phyloP scores from a whole-genome alignment of 2,113 vertebrate species.

The Odontophorus gujanensis region DNA sequence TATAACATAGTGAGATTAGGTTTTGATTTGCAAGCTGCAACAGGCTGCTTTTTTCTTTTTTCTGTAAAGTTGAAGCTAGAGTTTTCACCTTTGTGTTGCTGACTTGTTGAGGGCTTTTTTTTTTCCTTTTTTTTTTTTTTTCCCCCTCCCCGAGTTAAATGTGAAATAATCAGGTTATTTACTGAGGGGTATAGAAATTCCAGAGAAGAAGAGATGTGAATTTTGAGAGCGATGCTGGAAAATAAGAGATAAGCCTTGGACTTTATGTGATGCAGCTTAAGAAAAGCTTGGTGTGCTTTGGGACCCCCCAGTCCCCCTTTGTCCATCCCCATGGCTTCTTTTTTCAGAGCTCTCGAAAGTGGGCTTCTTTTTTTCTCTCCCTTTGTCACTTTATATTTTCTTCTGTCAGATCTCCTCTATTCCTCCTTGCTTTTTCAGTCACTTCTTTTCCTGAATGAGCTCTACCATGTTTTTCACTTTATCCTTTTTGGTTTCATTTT shows the following conservation, averaged over 20 bases:
- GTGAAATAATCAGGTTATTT: not conserved
- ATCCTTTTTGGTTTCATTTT: slow-evolving; percentile 18
- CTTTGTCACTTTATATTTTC: not conserved
- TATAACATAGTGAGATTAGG: not conserved
- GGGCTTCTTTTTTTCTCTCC: not conserved
- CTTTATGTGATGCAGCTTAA: not conserved
- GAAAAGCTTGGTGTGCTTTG: not conserved
- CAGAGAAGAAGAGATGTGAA: not conserved
- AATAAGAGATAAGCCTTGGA: not conserved
- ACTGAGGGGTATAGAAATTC: not conserved
- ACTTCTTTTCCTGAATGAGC: not conserved
- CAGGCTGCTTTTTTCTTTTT: not conserved
- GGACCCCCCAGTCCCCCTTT: not conserved
- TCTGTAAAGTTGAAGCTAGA: not conserved
- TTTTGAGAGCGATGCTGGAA: not conserved
- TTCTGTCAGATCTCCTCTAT: not conserved
- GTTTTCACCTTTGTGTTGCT: not conserved
- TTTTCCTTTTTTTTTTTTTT: not conserved
- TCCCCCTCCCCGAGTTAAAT: not conserved
- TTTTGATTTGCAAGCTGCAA: not conserved
- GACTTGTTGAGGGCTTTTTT: not conserved
- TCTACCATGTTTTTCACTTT: not conserved
- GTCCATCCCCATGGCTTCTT: not conserved
- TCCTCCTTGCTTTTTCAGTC: not conserved
- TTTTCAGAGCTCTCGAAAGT: not conserved